Evolutionary conservation across 2,113 vertebrate genomes (phyloP).

Genomic region (Cygnus atratus): DNA sequence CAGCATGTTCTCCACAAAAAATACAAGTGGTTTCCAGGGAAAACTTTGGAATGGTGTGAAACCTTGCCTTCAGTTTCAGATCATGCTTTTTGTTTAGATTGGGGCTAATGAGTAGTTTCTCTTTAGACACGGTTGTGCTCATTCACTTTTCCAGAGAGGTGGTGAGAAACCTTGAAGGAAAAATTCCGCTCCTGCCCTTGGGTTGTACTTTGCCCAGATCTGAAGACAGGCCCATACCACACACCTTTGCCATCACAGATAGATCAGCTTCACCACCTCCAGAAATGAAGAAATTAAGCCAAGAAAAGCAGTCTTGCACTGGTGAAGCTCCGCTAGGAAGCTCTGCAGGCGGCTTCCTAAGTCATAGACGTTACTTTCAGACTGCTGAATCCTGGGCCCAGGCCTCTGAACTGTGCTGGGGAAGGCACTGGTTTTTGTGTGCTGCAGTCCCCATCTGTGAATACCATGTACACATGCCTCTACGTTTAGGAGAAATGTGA

Average conservation of each 20-base stretch:
- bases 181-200: background rate
- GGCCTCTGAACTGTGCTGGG: accelerated
- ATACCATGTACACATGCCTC: background rate
- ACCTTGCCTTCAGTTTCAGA: background rate
- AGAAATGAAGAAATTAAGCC: background rate
- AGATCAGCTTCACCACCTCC: conserved; percentile 12
- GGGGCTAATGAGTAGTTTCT: background rate
- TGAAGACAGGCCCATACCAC: background rate
- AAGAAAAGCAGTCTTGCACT: background rate
- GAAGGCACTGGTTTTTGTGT: background rate
- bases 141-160: background rate
- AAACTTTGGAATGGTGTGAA: background rate
- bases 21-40: background rate
- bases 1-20: background rate
- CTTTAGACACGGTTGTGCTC: background rate
- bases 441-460: background rate
- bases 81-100: background rate
- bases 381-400: background rate
- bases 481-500: accelerated
- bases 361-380: background rate
- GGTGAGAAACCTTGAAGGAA: background rate
- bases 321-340: background rate
- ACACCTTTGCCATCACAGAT: background rate
- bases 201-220: background rate
- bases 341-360: background rate